These are phyloP conservation scores for Tipula lateralis DNA, from an alignment of 2,888 invertebrate species.

Conservation along the genomic window DNA sequence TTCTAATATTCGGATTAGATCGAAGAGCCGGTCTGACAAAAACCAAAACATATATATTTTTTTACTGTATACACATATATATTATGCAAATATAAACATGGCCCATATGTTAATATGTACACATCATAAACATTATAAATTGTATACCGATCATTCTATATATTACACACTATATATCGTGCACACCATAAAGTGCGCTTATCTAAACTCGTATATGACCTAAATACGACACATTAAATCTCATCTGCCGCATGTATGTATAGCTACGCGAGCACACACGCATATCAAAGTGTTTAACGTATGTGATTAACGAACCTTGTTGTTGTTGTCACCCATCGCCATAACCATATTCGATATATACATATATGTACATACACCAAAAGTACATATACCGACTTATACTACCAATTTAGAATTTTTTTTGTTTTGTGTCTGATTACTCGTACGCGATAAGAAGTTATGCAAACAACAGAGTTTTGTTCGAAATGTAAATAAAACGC, in stretches of 20 bases:
- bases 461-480: neutral
- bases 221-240: neutral
- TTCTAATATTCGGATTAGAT: neutral
- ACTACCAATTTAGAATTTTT: neutral
- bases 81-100: neutral
- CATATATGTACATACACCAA: neutral
- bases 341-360: neutral
- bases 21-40: neutral
- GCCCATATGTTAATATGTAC: neutral
- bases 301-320: neutral
- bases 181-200: neutral
- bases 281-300: neutral
- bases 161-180: neutral
- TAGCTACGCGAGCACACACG: neutral
- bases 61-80: neutral
- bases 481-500: neutral
- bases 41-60: neutral
- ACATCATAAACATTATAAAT: neutral
- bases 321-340: neutral
- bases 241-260: neutral
- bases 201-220: slow-evolving; percentile 6
- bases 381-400: too few species aligned
- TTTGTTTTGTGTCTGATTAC: neutral
- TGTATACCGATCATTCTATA: neutral
- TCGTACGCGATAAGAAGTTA: neutral